Percentiles rank a stretch among this genome's conserved stretches.
Conservation (phyloP, 2,113 vertebrate species). For the Mugil cephalus region DNA sequence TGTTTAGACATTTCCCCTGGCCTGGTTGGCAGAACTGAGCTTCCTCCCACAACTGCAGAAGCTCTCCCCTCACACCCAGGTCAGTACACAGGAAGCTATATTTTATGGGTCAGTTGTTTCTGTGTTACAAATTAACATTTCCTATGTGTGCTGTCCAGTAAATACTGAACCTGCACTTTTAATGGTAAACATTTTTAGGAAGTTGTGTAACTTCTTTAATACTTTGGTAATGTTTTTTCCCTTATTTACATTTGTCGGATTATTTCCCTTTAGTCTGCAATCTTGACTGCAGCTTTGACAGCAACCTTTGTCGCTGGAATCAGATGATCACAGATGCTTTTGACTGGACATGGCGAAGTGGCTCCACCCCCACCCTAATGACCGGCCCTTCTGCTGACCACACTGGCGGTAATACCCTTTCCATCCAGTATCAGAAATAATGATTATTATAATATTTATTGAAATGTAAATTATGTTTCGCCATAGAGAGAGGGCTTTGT, state of each 20-base stretch:
- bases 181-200: not conserved
- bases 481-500: too few relatives aligned
- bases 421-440: not conserved
- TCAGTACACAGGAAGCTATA: slow-evolving; percentile 34
- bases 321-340: slow-evolving; percentile 70
- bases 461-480: too few relatives aligned
- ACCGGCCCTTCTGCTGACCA: slow-evolving; percentile 72
- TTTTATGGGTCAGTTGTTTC: slow-evolving; percentile 38
- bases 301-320: slow-evolving; percentile 68
- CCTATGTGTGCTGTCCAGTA: not conserved
- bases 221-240: not conserved
- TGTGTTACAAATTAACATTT: slow-evolving; percentile 53
- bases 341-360: slow-evolving; percentile 72
- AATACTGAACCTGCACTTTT: not conserved
- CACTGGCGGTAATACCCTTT: slow-evolving; percentile 55
- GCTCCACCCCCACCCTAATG: slow-evolving; percentile 62
- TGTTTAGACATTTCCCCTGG: slow-evolving; percentile 16
- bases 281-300: slow-evolving; percentile 65
- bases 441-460: not conserved
- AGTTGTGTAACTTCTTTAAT: not conserved
- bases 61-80: slow-evolving; percentile 34
- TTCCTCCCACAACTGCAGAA: slow-evolving; percentile 15
- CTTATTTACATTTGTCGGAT: slow-evolving; percentile 11
- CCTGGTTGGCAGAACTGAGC: slow-evolving; percentile 12
- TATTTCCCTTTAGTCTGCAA: slow-evolving; percentile 58